These are phyloP conservation scores for Drosophila recens DNA, from an alignment of 2,888 invertebrate genomes.

Conservation along the genomic window DNA sequence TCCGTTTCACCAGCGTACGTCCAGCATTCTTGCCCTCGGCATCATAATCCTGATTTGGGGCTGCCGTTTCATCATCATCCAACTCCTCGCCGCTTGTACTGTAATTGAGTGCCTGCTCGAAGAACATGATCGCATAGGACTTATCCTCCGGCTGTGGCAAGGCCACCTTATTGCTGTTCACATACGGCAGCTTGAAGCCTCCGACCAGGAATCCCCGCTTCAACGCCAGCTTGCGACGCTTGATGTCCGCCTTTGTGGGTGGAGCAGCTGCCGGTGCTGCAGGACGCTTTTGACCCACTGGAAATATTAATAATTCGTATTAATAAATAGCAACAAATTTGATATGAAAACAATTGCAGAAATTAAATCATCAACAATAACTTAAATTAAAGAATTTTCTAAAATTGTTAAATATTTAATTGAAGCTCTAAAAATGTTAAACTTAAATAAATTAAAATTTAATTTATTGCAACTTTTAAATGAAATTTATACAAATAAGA, in stretches of 20 bases:
- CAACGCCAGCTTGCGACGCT: constrained; percentile 61
- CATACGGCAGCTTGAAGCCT: constrained; percentile 55
- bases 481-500: no score
- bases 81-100: constrained; percentile 59
- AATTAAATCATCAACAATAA: no score
- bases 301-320: neutral
- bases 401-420: no score
- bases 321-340: no score
- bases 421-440: no score
- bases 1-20: constrained; percentile 57
- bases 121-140: constrained; percentile 69
- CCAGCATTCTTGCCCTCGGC: constrained; percentile 49
- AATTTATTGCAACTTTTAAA: no score
- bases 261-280: constrained; percentile 25
- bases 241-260: constrained; percentile 59
- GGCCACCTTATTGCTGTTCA: constrained; percentile 35
- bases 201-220: constrained; percentile 67
- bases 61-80: constrained; percentile 48
- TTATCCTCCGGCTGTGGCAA: constrained; percentile 61
- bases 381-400: no score
- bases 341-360: no score
- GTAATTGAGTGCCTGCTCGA: constrained; percentile 60
- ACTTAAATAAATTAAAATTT: no score
- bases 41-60: constrained; percentile 34
- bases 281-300: constrained; percentile 50